Base-by-base conservation (phyloP, 2,797 vertebrate genomes). In the Ciconia nigra region DNA sequence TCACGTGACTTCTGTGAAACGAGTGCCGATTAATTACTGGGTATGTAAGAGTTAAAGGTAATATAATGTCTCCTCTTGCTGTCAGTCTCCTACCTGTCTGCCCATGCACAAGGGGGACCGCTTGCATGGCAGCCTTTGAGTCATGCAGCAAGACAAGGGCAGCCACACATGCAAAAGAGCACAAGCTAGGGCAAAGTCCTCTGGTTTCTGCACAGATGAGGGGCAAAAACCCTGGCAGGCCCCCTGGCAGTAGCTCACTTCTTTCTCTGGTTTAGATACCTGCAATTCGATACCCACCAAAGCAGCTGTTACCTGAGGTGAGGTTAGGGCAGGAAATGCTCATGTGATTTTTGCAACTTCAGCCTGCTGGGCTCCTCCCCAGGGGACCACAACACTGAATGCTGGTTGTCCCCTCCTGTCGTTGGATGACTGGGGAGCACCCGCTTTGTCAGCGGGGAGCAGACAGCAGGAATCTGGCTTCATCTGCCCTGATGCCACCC, bases 1-100 rank as follows among this genome's bases (percentile, higher is more conserved):
- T 41, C 61, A 9, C 0, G 0, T 69, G 54, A 52, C 49, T 71
- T 71, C 58, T 55, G 42, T 69, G 73, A 69, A 91, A 86, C 0
- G 11, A 16, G 18, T 59, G 76, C 65, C 11, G 22, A 73, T 91
- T 85, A 78, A 67, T 61, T 78, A 52, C 79, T 66, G 84, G 39
- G 31, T 49, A 78, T 41, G 28, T 69, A 61, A 88, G 84, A 92
- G 82, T 86, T 93, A 92, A 94, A 91, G 71, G 41, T 65, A 92
- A 78, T 80, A 84, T 39, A 74, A 66, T 42, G 69, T 84, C 89
- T 91, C 44, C 26, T 87, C 86, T 94, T 79, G 84, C 87, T 93
- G 82, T 86, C 42, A 63, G 79, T 59, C 90, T 96, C 59, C 87
- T 83, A 57, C 67, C 67, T 96, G 92, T 74, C 89, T 95, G 84